Percentiles rank a stretch among this genome's conserved stretches.
These are phyloP conservation scores for Tangachromis dhanisi DNA, from an alignment of 2,113 vertebrate species.

Conservation along the genomic window DNA sequence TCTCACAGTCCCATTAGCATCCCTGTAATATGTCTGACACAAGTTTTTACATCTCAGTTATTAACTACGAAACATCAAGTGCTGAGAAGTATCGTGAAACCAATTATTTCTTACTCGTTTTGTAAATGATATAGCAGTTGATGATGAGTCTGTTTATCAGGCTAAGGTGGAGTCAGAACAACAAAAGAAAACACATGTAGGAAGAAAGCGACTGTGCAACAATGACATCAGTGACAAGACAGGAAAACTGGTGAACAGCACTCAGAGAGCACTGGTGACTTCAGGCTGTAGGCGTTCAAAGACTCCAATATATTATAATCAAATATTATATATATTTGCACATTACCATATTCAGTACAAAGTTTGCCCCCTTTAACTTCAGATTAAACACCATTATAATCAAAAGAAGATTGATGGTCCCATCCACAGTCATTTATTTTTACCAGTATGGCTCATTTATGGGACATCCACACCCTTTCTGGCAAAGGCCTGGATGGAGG, in stretches of 20 bases:
- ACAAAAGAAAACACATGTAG: not conserved
- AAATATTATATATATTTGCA: not conserved
- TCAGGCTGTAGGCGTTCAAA: not conserved
- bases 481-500: not conserved
- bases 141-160: not conserved
- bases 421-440: not conserved
- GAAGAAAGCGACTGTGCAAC: not conserved
- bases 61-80: not conserved
- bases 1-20: not conserved
- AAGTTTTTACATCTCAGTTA: not conserved
- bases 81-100: not conserved
- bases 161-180: not conserved
- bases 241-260: rapidly evolving
- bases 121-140: rapidly evolving
- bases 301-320: not conserved
- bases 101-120: not conserved
- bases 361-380: not conserved
- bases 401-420: not conserved
- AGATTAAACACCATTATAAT: not conserved
- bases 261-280: rapidly evolving
- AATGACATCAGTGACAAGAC: not conserved
- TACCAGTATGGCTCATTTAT: not conserved
- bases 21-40: not conserved
- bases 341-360: not conserved
- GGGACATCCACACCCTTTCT: not conserved